Percentiles rank a stretch among this genome's conserved stretches.
Evolutionary conservation across 2,113 vertebrate genomes (phyloP).

Genomic region (Clarias magur): DNA sequence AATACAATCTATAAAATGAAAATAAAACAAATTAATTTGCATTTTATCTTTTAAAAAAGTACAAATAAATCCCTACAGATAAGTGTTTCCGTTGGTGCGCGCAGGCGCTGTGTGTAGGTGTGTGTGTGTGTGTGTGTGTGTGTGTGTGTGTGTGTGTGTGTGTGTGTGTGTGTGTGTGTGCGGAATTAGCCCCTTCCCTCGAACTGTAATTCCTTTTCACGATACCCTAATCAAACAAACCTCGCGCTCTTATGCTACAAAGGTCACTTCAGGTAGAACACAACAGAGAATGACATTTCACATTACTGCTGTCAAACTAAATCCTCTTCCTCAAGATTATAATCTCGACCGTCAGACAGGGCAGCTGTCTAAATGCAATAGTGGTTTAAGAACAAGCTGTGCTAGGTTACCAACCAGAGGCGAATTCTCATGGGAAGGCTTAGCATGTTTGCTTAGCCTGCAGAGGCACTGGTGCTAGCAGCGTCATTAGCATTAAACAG

Average conservation of each 20-base stretch:
- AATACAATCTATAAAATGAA: too few relatives aligned
- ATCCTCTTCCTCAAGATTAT: background rate
- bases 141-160: too few relatives aligned
- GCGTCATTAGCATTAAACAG: conserved; percentile 39
- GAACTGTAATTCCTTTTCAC: background rate
- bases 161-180: too few relatives aligned
- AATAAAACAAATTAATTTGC: too few relatives aligned
- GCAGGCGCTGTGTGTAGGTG: too few relatives aligned
- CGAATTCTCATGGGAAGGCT: too few relatives aligned
- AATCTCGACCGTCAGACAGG: background rate
- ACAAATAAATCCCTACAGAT: too few relatives aligned
- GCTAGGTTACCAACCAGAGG: background rate
- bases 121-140: too few relatives aligned
- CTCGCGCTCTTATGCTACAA: background rate
- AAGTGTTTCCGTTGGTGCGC: too few relatives aligned
- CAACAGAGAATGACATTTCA: background rate
- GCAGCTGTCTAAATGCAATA: background rate
- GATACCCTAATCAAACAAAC: background rate
- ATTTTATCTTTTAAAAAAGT: too few relatives aligned
- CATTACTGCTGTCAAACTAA: background rate
- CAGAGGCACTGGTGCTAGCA: background rate
- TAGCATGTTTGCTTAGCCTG: conserved; percentile 26
- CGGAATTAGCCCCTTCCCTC: too few relatives aligned
- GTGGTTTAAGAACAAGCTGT: background rate
- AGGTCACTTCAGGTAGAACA: background rate